A percentile compares a stretch with the other conserved stretches of the same genome.
phyloP scores from a whole-genome alignment of 1,140 invertebrate species.

The Rhyacophila brunnea region DNA sequence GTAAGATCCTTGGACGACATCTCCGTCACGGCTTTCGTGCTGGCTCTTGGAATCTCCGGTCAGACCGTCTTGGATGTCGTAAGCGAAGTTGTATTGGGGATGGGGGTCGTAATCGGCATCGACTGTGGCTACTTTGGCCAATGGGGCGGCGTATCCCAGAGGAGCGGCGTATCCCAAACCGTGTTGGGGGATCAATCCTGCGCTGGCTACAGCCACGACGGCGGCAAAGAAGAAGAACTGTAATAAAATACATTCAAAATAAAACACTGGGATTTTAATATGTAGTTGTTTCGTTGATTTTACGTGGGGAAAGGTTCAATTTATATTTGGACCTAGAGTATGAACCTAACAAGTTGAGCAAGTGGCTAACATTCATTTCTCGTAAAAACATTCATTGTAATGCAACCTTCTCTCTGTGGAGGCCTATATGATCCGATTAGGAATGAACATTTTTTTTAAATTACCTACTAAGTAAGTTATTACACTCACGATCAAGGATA shows the following conservation, averaged over 20 bases:
- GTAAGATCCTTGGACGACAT: constrained; percentile 58
- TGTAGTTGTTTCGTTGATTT: neutral
- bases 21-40: constrained; percentile 57
- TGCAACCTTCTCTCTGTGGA: no score
- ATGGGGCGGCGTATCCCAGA: constrained; percentile 29
- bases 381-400: no score
- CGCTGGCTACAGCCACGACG: constrained; percentile 47
- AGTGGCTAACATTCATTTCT: no score
- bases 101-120: constrained; percentile 55
- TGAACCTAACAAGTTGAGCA: no score
- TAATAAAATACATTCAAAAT: constrained; percentile 1
- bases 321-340: no score
- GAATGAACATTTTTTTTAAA: neutral
- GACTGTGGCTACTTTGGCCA: constrained; percentile 35
- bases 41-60: constrained; percentile 63
- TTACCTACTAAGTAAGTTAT: no score
- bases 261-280: neutral
- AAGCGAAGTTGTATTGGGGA: constrained; percentile 58
- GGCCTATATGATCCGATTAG: no score
- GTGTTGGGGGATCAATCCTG: constrained; percentile 37
- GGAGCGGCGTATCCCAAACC: constrained; percentile 26
- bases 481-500: no score
- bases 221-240: constrained; percentile 51
- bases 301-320: no score
- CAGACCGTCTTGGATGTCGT: constrained; percentile 58